Conservation (phyloP, 2,113 vertebrate genomes). For the Grammatotria lemairii region DNA sequence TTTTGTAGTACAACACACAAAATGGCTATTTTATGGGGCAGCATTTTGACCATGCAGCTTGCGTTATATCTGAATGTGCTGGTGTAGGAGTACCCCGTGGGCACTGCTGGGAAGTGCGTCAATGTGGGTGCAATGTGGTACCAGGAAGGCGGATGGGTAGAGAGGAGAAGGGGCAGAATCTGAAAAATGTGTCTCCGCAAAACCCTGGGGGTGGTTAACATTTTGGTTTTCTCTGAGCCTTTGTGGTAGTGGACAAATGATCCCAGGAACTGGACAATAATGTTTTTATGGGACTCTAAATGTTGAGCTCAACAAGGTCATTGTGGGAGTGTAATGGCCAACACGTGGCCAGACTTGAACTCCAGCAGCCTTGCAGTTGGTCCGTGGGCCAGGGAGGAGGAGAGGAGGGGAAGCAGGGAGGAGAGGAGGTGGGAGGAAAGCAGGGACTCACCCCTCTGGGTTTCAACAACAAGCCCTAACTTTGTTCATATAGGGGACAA, state of each 20-base stretch:
- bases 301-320: conserved; percentile 83
- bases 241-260: conserved; percentile 80
- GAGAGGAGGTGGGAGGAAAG: conserved; percentile 35
- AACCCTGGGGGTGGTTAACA: conserved; percentile 70
- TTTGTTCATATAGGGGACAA: conserved; percentile 77
- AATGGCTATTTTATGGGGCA: conserved; percentile 37
- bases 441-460: conserved; percentile 53
- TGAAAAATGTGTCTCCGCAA: conserved; percentile 70
- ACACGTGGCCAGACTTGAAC: conserved; percentile 85
- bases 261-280: conserved; percentile 83
- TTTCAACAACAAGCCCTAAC: conserved; percentile 75
- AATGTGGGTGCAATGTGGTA: conserved; percentile 56
- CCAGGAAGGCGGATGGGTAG: conserved; percentile 14
- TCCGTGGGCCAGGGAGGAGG: conserved; percentile 40
- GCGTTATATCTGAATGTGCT: conserved; percentile 53
- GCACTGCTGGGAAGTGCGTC: conserved; percentile 50
- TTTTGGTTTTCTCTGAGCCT: conserved; percentile 75
- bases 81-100: conserved; percentile 51
- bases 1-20: conserved; percentile 34
- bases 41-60: conserved; percentile 34
- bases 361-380: conserved; percentile 67
- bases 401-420: conserved; percentile 11
- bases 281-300: conserved; percentile 91
- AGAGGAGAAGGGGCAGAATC: conserved; percentile 66
- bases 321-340: conserved; percentile 78